Evolutionary conservation across 2,797 vertebrate species (phyloP).

Genomic region (Danio kyathit): DNA sequence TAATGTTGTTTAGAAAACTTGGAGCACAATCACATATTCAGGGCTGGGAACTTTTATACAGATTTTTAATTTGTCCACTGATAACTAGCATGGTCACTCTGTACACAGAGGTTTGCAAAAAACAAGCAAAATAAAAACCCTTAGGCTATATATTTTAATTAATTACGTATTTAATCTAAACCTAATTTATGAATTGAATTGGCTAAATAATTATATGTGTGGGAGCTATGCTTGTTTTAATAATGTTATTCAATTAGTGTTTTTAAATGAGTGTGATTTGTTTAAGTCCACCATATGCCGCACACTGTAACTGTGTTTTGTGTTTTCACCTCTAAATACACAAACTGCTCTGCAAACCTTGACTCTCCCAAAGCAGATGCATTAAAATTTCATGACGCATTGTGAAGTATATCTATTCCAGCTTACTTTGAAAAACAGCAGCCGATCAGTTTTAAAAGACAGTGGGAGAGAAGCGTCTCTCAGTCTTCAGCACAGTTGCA

Average conservation of each 20-base stretch:
- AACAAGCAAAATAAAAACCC: too few species aligned
- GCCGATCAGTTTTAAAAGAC: background rate
- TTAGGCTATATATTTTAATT: background rate
- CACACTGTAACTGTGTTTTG: conserved; percentile 6
- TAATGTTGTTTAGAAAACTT: too few species aligned
- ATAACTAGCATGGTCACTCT: background rate
- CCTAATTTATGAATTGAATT: background rate
- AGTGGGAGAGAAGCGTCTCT: background rate
- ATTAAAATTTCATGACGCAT: conserved; percentile 28
- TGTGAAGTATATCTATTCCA: conserved; percentile 2
- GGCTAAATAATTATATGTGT: background rate
- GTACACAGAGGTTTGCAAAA: background rate
- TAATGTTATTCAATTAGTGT: background rate
- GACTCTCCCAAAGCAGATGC: conserved; percentile 3
- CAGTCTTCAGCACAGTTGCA: background rate
- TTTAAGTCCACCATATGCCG: background rate
- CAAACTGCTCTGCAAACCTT: background rate
- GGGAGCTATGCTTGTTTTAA: background rate
- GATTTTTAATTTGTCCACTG: background rate
- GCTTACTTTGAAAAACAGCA: background rate
- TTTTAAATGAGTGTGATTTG: background rate
- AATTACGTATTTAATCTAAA: background rate
- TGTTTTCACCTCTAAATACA: background rate
- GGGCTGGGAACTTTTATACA: too few species aligned
- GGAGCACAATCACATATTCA: too few species aligned